phyloP scores from a whole-genome alignment of 2,113 vertebrate species.

The Columba livia region DNA sequence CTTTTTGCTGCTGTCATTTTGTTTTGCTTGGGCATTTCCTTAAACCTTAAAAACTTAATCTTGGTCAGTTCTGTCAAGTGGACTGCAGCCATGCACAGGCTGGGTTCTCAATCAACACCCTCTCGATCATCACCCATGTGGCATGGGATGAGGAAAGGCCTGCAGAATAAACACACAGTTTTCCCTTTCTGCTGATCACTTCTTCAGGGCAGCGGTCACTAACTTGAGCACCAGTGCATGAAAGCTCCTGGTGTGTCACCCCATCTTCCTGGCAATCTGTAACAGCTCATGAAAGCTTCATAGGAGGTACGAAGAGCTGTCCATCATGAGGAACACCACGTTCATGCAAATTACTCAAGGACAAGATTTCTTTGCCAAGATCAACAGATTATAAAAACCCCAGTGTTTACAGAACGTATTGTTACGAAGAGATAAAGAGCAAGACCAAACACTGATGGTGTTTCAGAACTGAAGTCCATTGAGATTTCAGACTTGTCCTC shows the following conservation, averaged over 20 bases:
- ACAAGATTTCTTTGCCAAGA: background rate
- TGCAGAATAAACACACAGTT: fast-evolving
- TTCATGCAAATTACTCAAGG: background rate
- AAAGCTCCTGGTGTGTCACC: background rate
- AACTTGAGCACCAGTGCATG: background rate
- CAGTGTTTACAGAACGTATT: background rate
- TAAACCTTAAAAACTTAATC: background rate
- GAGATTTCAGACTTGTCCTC: background rate
- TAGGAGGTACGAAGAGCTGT: background rate
- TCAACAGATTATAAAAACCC: background rate
- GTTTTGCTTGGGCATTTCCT: background rate
- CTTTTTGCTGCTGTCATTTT: background rate
- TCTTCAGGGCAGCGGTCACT: background rate
- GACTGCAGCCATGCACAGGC: fast-evolving
- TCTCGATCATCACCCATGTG: fast-evolving
- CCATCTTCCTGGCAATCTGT: background rate
- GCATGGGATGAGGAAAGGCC: background rate
- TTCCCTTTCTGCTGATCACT: background rate
- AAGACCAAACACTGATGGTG: background rate
- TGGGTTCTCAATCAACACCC: background rate
- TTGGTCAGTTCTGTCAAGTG: background rate
- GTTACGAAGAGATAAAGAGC: background rate
- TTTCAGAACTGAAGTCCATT: background rate
- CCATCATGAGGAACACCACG: background rate
- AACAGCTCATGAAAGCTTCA: background rate